Conservation (phyloP, 1,140 invertebrate genomes). For the Phthorimaea operculella region DNA sequence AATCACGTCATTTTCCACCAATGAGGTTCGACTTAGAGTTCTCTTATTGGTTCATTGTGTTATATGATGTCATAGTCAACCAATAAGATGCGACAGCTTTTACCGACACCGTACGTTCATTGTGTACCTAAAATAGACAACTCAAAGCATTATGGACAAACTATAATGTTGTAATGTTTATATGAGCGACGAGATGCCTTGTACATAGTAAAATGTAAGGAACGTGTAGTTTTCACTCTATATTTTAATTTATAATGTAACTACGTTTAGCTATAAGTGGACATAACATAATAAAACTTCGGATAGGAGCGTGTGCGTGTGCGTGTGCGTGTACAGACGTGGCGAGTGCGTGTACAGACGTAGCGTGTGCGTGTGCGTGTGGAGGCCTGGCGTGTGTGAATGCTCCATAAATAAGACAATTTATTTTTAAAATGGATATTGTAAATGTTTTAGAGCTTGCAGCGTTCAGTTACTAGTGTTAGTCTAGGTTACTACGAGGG, state of each 20-base stretch:
- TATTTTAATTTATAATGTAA: slow-evolving; percentile 65
- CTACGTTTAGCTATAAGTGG: slow-evolving; percentile 56
- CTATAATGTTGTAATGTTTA: slow-evolving; percentile 23
- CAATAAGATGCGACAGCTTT: background rate
- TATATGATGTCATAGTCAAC: too few relatives aligned
- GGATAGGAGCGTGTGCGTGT: slow-evolving; percentile 33
- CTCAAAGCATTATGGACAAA: slow-evolving; percentile 19
- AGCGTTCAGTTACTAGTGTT: slow-evolving; percentile 40
- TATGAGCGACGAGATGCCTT: slow-evolving; percentile 49
- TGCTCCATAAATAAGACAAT: slow-evolving; percentile 21
- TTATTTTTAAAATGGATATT: slow-evolving; percentile 27
- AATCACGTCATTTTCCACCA: background rate
- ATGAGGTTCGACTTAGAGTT: background rate
- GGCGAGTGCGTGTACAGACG: slow-evolving; percentile 22
- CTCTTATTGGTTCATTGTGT: too few relatives aligned
- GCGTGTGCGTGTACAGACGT: slow-evolving; percentile 25
- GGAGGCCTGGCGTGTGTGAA: slow-evolving; percentile 26
- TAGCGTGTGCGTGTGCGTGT: slow-evolving; percentile 19
- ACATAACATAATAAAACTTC: slow-evolving; percentile 36
- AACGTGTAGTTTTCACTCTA: slow-evolving; percentile 64
- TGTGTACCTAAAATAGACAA: slow-evolving; percentile 5
- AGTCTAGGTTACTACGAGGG: slow-evolving; percentile 13
- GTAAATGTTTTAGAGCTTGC: slow-evolving; percentile 46
- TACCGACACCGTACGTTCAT: background rate
- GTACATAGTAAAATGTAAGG: slow-evolving; percentile 62